A percentile compares a stretch with the other conserved stretches of the same genome.
phyloP scores from a whole-genome alignment of 2,888 invertebrate species.

The Agonum fuliginosum region DNA sequence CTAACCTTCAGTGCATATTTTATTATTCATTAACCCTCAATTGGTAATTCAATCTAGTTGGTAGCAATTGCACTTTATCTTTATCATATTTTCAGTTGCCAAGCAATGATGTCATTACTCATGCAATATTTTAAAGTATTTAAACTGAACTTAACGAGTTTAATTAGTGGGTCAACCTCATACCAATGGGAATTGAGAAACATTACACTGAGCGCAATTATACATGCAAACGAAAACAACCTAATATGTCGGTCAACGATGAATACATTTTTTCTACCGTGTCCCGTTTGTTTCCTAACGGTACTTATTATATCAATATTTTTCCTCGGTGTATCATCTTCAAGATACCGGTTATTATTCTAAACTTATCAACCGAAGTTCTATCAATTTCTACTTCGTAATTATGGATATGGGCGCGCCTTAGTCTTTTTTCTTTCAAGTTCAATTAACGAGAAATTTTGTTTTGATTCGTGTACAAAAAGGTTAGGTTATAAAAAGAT shows the following conservation, averaged over 20 bases:
- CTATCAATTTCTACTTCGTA: neutral
- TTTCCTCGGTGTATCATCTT: conserved; percentile 19
- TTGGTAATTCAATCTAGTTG: conserved; percentile 10
- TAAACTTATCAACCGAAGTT: neutral
- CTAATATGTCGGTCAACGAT: conserved; percentile 49
- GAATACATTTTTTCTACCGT: conserved; percentile 24
- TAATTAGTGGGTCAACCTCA: conserved; percentile 60
- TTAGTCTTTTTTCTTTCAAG: neutral
- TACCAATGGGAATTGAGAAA: conserved; percentile 55
- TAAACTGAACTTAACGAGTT: conserved; percentile 59
- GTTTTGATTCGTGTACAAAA: neutral
- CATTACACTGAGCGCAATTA: conserved; percentile 40
- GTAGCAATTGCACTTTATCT: neutral
- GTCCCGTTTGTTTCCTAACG: conserved; percentile 53
- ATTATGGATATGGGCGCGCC: conserved; percentile 22
- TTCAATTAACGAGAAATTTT: conserved; percentile 3
- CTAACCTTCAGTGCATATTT: too few species aligned
- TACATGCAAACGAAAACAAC: conserved; percentile 56
- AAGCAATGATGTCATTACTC: conserved; percentile 58
- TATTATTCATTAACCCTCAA: too few species aligned
- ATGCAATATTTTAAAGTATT: conserved; percentile 58
- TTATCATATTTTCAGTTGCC: conserved; percentile 10
- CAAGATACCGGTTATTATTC: conserved; percentile 14
- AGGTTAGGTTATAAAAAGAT: conserved; percentile 22
- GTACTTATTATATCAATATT: conserved; percentile 44